A percentile compares a stretch with the other conserved stretches of the same genome.
phyloP scores from a whole-genome alignment of 2,888 invertebrate genomes.

The Chironomus riparius region DNA sequence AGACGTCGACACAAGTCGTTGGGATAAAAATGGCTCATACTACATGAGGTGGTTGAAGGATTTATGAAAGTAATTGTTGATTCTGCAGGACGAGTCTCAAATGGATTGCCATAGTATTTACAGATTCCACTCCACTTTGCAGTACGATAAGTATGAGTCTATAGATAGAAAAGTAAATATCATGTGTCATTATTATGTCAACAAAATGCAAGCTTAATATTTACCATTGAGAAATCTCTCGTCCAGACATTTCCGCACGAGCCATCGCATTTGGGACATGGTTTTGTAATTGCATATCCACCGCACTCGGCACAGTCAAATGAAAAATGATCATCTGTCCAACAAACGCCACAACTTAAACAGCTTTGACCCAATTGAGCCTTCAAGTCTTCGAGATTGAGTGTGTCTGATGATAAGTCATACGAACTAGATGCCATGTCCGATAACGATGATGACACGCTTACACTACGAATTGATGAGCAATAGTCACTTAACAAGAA shows the following conservation, averaged over 20 bases:
- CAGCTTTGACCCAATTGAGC: slow-evolving; percentile 58
- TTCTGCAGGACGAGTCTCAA: slow-evolving; percentile 4
- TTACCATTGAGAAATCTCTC: slow-evolving; percentile 62
- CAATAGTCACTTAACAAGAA: slow-evolving; percentile 16
- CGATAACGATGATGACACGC: slow-evolving; percentile 40
- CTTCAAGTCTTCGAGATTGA: slow-evolving; percentile 62
- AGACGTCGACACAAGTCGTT: slow-evolving; percentile 10
- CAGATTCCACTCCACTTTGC: slow-evolving; percentile 18
- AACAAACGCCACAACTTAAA: slow-evolving; percentile 71
- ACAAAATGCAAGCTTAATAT: slow-evolving; percentile 28
- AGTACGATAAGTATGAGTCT: slow-evolving; percentile 12
- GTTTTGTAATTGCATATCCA: slow-evolving; percentile 63
- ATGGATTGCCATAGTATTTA: slow-evolving; percentile 2
- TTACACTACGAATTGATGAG: slow-evolving; percentile 34
- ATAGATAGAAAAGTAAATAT: neutral
- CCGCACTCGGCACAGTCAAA: slow-evolving; percentile 72
- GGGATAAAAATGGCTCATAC: slow-evolving; percentile 20
- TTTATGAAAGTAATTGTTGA: slow-evolving; percentile 8
- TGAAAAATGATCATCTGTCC: slow-evolving; percentile 68
- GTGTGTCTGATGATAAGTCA: slow-evolving; percentile 43
- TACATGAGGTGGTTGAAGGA: slow-evolving; percentile 8
- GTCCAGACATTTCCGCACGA: slow-evolving; percentile 63
- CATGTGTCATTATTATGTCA: slow-evolving; percentile 13
- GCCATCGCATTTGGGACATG: slow-evolving; percentile 68
- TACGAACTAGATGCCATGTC: slow-evolving; percentile 35